A percentile compares a stretch with the other conserved stretches of the same genome.
These are phyloP conservation scores for Pogonocherus hispidulus DNA, from an alignment of 2,888 invertebrate genomes.

Conservation along the genomic window DNA sequence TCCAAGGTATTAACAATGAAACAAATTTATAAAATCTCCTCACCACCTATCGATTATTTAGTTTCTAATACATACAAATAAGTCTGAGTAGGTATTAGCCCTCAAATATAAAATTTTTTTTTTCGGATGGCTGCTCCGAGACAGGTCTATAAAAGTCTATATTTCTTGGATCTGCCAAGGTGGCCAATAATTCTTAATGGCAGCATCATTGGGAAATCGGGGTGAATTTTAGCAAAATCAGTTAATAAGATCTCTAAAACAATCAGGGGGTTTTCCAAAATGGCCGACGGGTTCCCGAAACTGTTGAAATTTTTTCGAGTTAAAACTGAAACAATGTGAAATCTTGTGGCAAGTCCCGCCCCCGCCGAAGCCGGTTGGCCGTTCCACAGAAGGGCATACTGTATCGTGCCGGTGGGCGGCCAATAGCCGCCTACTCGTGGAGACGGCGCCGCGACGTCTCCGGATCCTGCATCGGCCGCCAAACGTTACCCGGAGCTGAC, in stretches of 20 bases:
- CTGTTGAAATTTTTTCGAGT: constrained; percentile 55
- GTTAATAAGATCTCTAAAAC: constrained; percentile 68
- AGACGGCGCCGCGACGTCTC: constrained; percentile 67
- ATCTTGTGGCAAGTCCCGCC: constrained; percentile 53
- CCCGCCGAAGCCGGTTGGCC: constrained; percentile 49
- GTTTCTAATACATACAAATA: no score
- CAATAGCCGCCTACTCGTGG: constrained; percentile 53
- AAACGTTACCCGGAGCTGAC: constrained; percentile 64
- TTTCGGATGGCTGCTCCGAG: background rate
- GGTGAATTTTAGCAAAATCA: constrained; percentile 62
- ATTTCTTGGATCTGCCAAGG: background rate
- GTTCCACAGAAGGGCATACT: constrained; percentile 54
- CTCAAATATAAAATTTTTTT: background rate
- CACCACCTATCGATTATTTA: no score
- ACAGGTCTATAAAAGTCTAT: background rate
- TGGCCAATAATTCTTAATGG: constrained; percentile 12
- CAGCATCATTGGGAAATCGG: constrained; percentile 7
- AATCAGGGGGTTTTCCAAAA: constrained; percentile 68
- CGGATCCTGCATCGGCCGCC: constrained; percentile 66
- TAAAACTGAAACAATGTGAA: constrained; percentile 65
- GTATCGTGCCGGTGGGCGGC: constrained; percentile 58
- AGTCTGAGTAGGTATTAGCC: background rate
- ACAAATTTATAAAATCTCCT: no score
- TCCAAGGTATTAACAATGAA: no score
- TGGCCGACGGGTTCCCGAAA: constrained; percentile 62